Evolutionary conservation across 2,797 vertebrate genomes (phyloP).

Genomic region (Serranus cabrilla): DNA sequence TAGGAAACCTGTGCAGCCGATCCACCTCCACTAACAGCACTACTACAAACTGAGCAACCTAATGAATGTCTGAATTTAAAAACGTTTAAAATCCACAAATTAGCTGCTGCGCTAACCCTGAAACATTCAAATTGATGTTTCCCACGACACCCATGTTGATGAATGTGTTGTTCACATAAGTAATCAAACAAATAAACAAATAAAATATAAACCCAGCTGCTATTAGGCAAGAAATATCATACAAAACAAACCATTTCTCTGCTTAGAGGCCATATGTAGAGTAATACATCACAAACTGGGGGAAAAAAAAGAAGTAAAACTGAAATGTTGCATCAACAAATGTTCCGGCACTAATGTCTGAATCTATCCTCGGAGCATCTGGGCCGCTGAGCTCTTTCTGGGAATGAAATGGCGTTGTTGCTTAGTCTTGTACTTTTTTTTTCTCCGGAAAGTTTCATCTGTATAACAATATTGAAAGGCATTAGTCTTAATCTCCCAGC

Average conservation of each 20-base stretch:
- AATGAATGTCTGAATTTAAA: no score
- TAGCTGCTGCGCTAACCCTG: background rate
- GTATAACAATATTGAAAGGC: slow-evolving; percentile 82
- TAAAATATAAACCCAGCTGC: slow-evolving; percentile 1
- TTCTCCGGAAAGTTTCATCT: slow-evolving; percentile 73
- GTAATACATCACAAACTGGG: slow-evolving; percentile 12
- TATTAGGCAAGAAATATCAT: slow-evolving; percentile 1
- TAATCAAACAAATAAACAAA: slow-evolving; percentile 1
- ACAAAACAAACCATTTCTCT: background rate
- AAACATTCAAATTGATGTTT: background rate
- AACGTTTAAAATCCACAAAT: background rate
- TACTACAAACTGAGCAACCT: no score
- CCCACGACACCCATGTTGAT: background rate
- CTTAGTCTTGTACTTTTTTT: slow-evolving; percentile 30
- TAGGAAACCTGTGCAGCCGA: no score
- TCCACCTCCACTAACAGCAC: no score
- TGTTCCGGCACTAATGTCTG: slow-evolving; percentile 45
- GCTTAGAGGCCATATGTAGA: slow-evolving; percentile 24
- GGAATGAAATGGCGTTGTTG: slow-evolving; percentile 61
- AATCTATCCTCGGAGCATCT: slow-evolving; percentile 56
- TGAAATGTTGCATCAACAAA: slow-evolving; percentile 53
- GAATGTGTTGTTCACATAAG: background rate
- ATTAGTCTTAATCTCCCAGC: slow-evolving; percentile 77
- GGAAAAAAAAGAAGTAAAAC: slow-evolving; percentile 1
- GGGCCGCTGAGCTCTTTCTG: slow-evolving; percentile 62